These are phyloP conservation scores for Psittacula derbiana DNA, from an alignment of 2,797 vertebrate genomes.

Conservation along the genomic window DNA sequence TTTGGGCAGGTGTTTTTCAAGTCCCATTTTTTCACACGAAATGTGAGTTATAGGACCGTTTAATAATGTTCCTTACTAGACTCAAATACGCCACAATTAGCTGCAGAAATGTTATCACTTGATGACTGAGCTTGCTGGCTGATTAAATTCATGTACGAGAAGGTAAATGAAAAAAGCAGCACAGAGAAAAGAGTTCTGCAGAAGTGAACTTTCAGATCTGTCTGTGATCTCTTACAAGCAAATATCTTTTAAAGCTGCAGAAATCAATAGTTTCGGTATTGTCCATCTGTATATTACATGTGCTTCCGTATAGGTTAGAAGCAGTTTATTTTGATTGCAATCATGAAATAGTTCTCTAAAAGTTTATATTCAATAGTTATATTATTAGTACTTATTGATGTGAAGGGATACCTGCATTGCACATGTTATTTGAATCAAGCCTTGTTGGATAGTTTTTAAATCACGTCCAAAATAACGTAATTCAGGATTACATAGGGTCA, in stretches of 20 bases:
- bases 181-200: neutral
- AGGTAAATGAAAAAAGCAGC: conserved; percentile 21
- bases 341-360: conserved; percentile 44
- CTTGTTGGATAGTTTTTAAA: conserved; percentile 9
- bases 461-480: conserved; percentile 34
- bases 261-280: neutral
- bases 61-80: conserved; percentile 50
- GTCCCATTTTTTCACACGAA: conserved; percentile 53
- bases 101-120: conserved; percentile 33
- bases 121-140: neutral
- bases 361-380: conserved; percentile 48
- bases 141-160: neutral
- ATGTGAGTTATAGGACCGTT: conserved; percentile 55
- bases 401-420: conserved; percentile 29
- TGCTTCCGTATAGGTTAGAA: conserved; percentile 1
- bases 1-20: conserved; percentile 77
- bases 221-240: conserved; percentile 34
- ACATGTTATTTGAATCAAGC: conserved; percentile 48
- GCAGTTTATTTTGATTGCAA: conserved; percentile 34
- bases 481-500: neutral
- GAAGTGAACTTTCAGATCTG: neutral
- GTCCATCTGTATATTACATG: neutral
- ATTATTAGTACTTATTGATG: conserved; percentile 36
- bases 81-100: conserved; percentile 9
- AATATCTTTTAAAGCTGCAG: conserved; percentile 16